Base-by-base conservation (phyloP, 2,888 invertebrate species). In the Plebejus anna region DNA sequence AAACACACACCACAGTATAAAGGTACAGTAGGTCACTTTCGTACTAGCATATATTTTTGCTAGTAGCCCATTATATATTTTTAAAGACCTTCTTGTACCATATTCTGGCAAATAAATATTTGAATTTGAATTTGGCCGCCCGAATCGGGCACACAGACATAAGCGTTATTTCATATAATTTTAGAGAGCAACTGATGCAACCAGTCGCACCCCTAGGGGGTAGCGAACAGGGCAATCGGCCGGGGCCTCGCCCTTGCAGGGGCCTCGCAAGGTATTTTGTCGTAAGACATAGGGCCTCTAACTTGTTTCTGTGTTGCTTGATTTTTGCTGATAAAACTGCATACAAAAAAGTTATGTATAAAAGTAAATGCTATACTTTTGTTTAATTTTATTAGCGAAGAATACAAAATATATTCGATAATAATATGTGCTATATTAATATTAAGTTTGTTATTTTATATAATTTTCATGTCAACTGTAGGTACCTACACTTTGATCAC, bases 401-500 rank as follows among this genome's bases (percentile, higher is more conserved):
- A 73, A 73, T 51, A 73, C 55, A 32, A 73, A 4, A 47, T 72
- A 51, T 51, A 73, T 73, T 73, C 47, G 47, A 55, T 55, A 51
- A 32, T 73, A 51, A 51, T 73, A 73, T 55, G 73, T 73, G 73
- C 73, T 73, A 73, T 73, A 73, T 51, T 55, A 55, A 51, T 36
- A 61, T 22, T 66, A 55, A 38, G 78, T 76, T 81, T 81, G 83
- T 82, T 82, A 81, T 82, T 83, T 81, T 73, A 51, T 32, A 66
- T 51, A 66, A 76, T 70, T 55, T 47, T 76, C 75, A 32, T 11
- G 51, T 51, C 55, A 28, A 73, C 51, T 55, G 55, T 73, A 55
- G 32, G 32, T 32, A 32, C 22, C 22, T 22, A 22, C 73, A 73
- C 13, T 38, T 42, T 47, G 47, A 55, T 16, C 55, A 55, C 16